These are phyloP conservation scores for Amblyraja radiata DNA, from an alignment of 2,797 vertebrate genomes.

Conservation along the genomic window DNA sequence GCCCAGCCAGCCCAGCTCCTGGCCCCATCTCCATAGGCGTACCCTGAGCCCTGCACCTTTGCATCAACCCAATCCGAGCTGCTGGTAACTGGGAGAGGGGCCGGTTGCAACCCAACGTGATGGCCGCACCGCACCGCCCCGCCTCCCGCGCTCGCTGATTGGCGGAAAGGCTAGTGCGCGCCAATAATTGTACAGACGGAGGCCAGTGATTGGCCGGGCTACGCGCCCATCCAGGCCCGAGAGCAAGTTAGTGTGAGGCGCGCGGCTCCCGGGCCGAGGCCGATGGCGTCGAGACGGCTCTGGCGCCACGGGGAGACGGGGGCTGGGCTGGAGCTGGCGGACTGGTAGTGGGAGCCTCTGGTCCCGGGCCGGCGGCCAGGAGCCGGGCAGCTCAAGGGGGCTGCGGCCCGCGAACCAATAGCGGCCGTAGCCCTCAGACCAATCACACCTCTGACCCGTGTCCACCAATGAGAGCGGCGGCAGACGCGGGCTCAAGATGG, in stretches of 20 bases:
- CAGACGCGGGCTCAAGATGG: background rate
- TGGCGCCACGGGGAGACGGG: background rate
- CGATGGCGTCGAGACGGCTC: background rate
- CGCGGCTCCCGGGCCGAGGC: background rate
- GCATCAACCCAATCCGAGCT: no score
- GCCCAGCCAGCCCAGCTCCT: no score
- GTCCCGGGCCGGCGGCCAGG: background rate
- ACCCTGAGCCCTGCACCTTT: background rate
- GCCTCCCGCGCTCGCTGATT: background rate
- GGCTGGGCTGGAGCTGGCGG: background rate
- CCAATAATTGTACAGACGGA: background rate
- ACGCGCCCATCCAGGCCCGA: background rate
- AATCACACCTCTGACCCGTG: conserved; percentile 82
- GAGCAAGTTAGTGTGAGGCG: background rate
- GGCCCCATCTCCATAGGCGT: background rate
- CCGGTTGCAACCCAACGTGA: background rate
- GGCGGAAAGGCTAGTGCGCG: background rate
- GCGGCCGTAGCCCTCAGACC: conserved; percentile 64
- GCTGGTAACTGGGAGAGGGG: no score
- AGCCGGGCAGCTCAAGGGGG: background rate
- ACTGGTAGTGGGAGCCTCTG: background rate
- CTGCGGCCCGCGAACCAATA: background rate
- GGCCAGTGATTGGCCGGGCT: background rate
- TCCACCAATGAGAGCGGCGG: conserved; percentile 74
- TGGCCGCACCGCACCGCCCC: background rate